Percentiles rank a stretch among this genome's conserved stretches.
phyloP scores from a whole-genome alignment of 2,113 vertebrate genomes.

The Crotalus helleri region DNA sequence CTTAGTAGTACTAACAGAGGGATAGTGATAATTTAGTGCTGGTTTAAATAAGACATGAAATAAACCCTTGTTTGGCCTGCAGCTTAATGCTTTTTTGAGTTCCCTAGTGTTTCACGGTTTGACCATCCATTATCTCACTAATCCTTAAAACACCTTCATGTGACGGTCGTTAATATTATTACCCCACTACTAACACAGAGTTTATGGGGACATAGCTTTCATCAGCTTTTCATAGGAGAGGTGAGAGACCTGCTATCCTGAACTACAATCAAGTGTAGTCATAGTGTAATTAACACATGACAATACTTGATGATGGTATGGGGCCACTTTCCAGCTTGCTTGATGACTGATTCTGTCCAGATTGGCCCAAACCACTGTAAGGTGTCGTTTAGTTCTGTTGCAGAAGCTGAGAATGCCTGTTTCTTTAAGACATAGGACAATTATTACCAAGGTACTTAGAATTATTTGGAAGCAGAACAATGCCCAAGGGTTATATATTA shows the following conservation, averaged over 20 bases:
- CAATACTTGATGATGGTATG: not conserved
- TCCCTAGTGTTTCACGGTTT: not conserved
- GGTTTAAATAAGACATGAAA: not conserved
- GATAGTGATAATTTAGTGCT: not conserved
- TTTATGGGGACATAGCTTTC: not conserved
- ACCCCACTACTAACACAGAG: not conserved
- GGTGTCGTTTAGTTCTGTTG: not conserved
- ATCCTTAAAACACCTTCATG: not conserved
- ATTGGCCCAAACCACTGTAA: not conserved
- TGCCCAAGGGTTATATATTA: not conserved
- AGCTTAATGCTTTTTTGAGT: not conserved
- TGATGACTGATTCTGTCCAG: not conserved
- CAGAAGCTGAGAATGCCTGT: not conserved
- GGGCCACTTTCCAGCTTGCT: not conserved
- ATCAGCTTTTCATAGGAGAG: not conserved
- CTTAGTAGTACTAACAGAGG: not conserved
- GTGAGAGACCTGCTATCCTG: not conserved
- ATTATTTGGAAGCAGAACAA: not conserved
- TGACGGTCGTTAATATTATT: not conserved
- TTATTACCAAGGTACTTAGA: not conserved
- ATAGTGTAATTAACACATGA: not conserved
- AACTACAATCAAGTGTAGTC: not conserved
- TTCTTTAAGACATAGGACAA: not conserved
- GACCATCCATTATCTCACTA: not conserved
- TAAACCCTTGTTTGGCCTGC: not conserved